Evolutionary conservation across 2,888 invertebrate species (phyloP), one percentile per base, ranked within the genome.

Genomic region (Catocala sponsa): DNA sequence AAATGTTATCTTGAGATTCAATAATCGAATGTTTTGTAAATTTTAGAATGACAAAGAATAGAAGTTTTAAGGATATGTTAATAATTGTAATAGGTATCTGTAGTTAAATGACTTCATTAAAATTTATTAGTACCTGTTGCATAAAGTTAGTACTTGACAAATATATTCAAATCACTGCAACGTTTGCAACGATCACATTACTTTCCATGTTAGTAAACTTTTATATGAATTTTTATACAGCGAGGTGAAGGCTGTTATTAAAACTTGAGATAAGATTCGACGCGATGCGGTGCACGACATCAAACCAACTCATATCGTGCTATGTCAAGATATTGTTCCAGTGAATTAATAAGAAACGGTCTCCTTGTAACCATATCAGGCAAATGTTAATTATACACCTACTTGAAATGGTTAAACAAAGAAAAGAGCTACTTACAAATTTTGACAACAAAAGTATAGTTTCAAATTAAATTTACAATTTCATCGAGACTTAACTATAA

Each of bases 221-320:
- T 77, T 84, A 80, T 80, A 83, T 88, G 81, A 80, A 82, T 86
- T 89, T 87, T 88, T 88, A 86, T 84, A 80, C 74, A 57, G 63
- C 74, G 72, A 80, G 70, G 82, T 80, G 78, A 82, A 79, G 81
- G 78, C 64, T 81, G 84, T 87, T 90, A 90, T 89, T 90, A 89
- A 87, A 89, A 87, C 74, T 87, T 84, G 71, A 85, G 90, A 90
- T 90, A 89, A 90, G 88, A 88, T 86, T 83, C 65, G 72, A 75
- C 68, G 75, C 82, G 82, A 86, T 86, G 85, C 79, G 66, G 80
- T 83, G 86, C 90, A 90, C 88, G 91, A 83, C 83, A 89, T 74
- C 73, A 65, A 10, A 78, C 80, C 79, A 75, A 79, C 72, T 74
- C 79, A 74, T 81, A 79, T 76, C 78, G 72, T 81, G 82, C 72